Evolutionary conservation across 2,888 invertebrate genomes (phyloP).

Genomic region (Eupsilia transversa): DNA sequence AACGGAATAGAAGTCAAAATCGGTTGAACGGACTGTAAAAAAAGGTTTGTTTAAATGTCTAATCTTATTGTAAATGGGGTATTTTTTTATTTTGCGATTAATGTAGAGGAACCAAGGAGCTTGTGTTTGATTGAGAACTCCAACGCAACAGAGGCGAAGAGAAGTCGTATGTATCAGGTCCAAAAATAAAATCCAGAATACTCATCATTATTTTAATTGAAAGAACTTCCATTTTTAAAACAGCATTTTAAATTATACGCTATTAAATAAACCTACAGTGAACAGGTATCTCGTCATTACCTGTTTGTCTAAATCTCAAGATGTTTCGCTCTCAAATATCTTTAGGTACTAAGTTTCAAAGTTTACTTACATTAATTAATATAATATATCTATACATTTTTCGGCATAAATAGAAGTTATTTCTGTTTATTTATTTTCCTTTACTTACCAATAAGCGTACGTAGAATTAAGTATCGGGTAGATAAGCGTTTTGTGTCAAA

Average conservation of each 20-base stretch:
- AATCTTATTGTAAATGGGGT: no score
- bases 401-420: not conserved
- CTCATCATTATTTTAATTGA: slow-evolving; percentile 73
- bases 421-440: not conserved
- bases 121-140: not conserved
- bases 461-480: slow-evolving; percentile 1
- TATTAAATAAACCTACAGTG: slow-evolving; percentile 66
- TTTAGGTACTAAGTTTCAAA: not conserved
- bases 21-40: no score
- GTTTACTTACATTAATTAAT: slow-evolving; percentile 19
- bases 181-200: slow-evolving; percentile 46
- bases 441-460: slow-evolving; percentile 5
- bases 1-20: no score
- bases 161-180: no score
- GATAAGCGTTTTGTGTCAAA: slow-evolving; percentile 1
- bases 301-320: not conserved
- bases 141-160: not conserved
- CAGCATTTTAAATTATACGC: slow-evolving; percentile 71
- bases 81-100: not conserved
- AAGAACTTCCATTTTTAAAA: slow-evolving; percentile 74
- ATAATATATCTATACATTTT: slow-evolving; percentile 7
- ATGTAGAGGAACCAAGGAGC: not conserved
- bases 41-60: no score
- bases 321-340: slow-evolving; percentile 18
- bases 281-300: slow-evolving; percentile 39